Percentiles rank a stretch among this genome's conserved stretches.
Conservation (phyloP, 2,797 vertebrate species). For the Intellagama lesueurii region DNA sequence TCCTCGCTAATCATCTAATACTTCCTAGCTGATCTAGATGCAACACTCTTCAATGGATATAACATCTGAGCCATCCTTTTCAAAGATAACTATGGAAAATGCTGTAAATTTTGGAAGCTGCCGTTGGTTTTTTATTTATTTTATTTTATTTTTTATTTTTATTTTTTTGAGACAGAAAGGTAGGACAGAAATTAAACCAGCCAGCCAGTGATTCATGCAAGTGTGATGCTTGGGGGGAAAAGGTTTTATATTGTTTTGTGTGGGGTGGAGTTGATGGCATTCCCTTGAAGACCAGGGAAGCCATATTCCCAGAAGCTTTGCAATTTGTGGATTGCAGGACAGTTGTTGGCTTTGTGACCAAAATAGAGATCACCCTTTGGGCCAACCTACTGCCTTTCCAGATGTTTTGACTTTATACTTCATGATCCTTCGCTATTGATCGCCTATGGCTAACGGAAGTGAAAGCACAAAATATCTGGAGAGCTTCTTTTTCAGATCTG, state of each 20-base stretch:
- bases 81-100: neutral
- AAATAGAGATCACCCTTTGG: neutral
- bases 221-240: no score
- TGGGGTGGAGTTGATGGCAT: neutral
- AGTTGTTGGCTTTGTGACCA: no score
- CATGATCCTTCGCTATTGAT: neutral
- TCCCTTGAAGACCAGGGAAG: neutral
- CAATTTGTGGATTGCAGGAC: neutral
- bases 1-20: neutral
- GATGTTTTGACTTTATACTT: neutral
- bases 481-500: neutral
- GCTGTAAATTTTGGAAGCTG: no score
- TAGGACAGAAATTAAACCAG: no score
- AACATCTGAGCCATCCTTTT: neutral
- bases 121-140: neutral
- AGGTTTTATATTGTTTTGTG: no score
- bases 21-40: neutral
- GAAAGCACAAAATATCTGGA: no score
- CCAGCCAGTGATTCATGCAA: neutral
- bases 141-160: conserved; percentile 4
- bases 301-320: neutral
- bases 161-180: neutral
- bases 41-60: no score
- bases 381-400: neutral
- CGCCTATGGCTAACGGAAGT: no score